Conservation (phyloP, 2,888 invertebrate species). For the Cosmorhoe ocellata region DNA sequence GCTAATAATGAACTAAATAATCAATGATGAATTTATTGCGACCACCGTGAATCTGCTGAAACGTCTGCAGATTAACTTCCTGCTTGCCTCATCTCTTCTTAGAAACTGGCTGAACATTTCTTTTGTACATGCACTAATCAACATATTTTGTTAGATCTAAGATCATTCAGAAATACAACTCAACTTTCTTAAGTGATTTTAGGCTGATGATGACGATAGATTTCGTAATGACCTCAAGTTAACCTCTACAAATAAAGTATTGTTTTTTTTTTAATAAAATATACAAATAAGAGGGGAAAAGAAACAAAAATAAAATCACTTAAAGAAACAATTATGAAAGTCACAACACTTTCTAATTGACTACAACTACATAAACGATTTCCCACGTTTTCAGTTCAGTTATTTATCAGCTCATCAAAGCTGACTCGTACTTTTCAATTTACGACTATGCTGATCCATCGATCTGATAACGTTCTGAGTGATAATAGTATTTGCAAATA, state of each 20-base stretch:
- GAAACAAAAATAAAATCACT: background rate
- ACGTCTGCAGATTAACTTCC: too few species aligned
- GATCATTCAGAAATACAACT: too few species aligned
- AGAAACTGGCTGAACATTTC: too few species aligned
- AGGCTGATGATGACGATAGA: too few species aligned
- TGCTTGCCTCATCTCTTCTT: too few species aligned
- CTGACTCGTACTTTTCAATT: background rate
- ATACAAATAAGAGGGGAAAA: too few species aligned
- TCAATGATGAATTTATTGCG: conserved; percentile 4
- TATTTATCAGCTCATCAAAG: background rate
- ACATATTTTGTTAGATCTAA: too few species aligned
- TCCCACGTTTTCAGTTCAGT: background rate
- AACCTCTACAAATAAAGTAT: too few species aligned
- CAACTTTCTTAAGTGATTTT: too few species aligned
- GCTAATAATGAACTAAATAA: conserved; percentile 14
- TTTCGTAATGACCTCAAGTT: too few species aligned
- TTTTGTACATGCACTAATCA: too few species aligned
- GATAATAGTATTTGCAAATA: conserved; percentile 5
- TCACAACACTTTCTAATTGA: background rate
- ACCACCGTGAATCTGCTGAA: background rate
- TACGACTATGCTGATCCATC: conserved; percentile 1
- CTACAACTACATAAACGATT: background rate
- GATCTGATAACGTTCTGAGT: background rate
- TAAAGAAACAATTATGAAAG: background rate
- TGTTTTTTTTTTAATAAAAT: too few species aligned